Conservation (phyloP, 2,888 invertebrate species). For the Diogma glabrata region DNA sequence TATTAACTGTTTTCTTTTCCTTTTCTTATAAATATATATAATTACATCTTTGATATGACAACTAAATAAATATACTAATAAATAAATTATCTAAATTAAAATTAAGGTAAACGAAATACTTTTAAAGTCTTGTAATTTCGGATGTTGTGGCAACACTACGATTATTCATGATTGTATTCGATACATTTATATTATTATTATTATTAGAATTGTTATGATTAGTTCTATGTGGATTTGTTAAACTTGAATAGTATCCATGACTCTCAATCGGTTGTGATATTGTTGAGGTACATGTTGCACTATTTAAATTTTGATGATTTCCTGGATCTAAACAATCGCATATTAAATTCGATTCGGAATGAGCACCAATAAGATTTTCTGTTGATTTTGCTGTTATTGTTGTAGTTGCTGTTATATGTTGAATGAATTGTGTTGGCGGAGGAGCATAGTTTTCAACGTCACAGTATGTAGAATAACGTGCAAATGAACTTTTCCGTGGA, state of each 20-base stretch:
- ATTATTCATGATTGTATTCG: slow-evolving; percentile 15
- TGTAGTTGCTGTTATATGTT: slow-evolving; percentile 39
- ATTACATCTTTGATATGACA: too few species aligned
- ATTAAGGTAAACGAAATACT: too few species aligned
- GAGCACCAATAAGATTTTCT: slow-evolving; percentile 60
- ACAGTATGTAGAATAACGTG: slow-evolving; percentile 35
- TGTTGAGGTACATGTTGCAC: slow-evolving; percentile 4
- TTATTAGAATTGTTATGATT: slow-evolving; percentile 23
- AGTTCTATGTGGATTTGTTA: slow-evolving; percentile 25
- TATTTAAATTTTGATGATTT: background rate
- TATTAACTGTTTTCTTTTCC: too few species aligned
- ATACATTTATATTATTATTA: slow-evolving; percentile 5
- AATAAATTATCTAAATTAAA: too few species aligned
- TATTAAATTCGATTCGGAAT: slow-evolving; percentile 55
- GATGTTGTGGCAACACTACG: slow-evolving; percentile 45
- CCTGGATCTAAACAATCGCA: slow-evolving; percentile 53
- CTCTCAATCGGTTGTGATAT: slow-evolving; percentile 20
- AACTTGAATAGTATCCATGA: slow-evolving; percentile 34
- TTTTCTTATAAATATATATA: too few species aligned
- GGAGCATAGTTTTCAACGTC: slow-evolving; percentile 37
- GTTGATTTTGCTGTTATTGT: slow-evolving; percentile 58
- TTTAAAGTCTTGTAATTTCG: slow-evolving; percentile 57
- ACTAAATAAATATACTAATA: too few species aligned
- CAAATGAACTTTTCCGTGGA: slow-evolving; percentile 35
- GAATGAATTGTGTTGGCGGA: slow-evolving; percentile 37